phyloP scores from a whole-genome alignment of 2,888 invertebrate genomes.

The Meganola albula region DNA sequence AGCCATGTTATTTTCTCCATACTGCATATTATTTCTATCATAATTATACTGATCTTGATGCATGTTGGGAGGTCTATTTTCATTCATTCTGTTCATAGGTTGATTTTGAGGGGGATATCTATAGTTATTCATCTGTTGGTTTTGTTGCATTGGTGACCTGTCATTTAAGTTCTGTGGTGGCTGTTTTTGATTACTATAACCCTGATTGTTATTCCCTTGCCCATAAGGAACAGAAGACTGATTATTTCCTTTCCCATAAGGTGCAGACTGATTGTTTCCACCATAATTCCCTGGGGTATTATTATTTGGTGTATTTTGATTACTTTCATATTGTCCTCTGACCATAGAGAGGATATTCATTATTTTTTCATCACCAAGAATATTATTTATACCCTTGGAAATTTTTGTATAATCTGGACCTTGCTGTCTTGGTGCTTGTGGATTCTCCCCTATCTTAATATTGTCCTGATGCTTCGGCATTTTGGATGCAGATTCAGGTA shows the following conservation, averaged over 20 bases:
- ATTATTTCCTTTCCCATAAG: too few species aligned
- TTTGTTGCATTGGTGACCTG: conserved; percentile 29
- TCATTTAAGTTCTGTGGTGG: conserved; percentile 34
- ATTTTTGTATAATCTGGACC: conserved; percentile 77
- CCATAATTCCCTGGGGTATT: conserved; percentile 1
- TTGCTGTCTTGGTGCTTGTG: conserved; percentile 10
- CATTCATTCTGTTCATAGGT: conserved; percentile 32
- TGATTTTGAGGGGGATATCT: conserved; percentile 32
- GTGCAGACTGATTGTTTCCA: conserved; percentile 11
- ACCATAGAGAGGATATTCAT: conserved; percentile 78
- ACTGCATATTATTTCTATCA: conserved; percentile 38
- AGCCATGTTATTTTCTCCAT: conserved; percentile 19
- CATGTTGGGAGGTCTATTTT: conserved; percentile 22
- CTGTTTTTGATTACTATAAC: conserved; percentile 36
- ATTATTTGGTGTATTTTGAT: neutral
- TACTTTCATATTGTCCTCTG: conserved; percentile 25
- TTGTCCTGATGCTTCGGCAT: conserved; percentile 45
- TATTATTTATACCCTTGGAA: conserved; percentile 79
- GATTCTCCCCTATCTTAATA: conserved; percentile 46
- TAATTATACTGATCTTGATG: conserved; percentile 34
- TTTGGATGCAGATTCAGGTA: conserved; percentile 67
- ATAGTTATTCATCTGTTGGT: conserved; percentile 26
- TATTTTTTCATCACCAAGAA: conserved; percentile 80
- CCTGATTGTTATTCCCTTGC: conserved; percentile 41
- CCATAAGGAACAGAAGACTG: conserved; percentile 18